phyloP scores from a whole-genome alignment of 1,140 invertebrate genomes.

The Halictus rubicundus region DNA sequence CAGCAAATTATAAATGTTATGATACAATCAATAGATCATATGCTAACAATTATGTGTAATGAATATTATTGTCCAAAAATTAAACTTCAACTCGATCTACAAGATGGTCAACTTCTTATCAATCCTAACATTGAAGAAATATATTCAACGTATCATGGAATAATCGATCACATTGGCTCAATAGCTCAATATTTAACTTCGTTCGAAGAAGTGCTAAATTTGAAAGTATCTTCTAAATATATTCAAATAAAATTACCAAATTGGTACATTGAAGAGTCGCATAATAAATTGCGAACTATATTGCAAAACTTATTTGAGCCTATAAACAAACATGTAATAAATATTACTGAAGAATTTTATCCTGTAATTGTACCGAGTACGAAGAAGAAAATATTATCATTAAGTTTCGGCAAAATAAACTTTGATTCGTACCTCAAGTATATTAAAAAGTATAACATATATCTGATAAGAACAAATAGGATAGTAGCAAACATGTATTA shows the following conservation, averaged over 20 bases:
- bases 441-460: slow-evolving; percentile 69
- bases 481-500: slow-evolving; percentile 70
- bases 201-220: slow-evolving; percentile 71
- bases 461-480: slow-evolving; percentile 62
- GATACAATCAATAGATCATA: slow-evolving; percentile 72
- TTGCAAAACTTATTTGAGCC: slow-evolving; percentile 68
- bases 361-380: slow-evolving; percentile 42
- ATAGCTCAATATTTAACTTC: slow-evolving; percentile 74
- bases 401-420: slow-evolving; percentile 47
- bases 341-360: slow-evolving; percentile 50
- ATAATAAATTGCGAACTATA: slow-evolving; percentile 64
- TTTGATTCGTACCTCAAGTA: slow-evolving; percentile 66
- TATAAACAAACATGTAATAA: slow-evolving; percentile 63
- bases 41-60: slow-evolving; percentile 69
- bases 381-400: slow-evolving; percentile 42
- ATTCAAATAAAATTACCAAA: slow-evolving; percentile 72
- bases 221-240: slow-evolving; percentile 54
- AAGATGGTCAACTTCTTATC: slow-evolving; percentile 63
- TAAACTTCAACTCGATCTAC: slow-evolving; percentile 71
- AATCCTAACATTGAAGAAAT: slow-evolving; percentile 71
- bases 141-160: slow-evolving; percentile 66
- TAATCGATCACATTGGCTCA: slow-evolving; percentile 67
- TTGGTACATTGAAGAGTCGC: slow-evolving; percentile 72
- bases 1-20: slow-evolving; percentile 76
- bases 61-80: slow-evolving; percentile 67